Evolutionary conservation across 2,797 vertebrate genomes (phyloP).

Genomic region (Sebastes hubbsi): DNA sequence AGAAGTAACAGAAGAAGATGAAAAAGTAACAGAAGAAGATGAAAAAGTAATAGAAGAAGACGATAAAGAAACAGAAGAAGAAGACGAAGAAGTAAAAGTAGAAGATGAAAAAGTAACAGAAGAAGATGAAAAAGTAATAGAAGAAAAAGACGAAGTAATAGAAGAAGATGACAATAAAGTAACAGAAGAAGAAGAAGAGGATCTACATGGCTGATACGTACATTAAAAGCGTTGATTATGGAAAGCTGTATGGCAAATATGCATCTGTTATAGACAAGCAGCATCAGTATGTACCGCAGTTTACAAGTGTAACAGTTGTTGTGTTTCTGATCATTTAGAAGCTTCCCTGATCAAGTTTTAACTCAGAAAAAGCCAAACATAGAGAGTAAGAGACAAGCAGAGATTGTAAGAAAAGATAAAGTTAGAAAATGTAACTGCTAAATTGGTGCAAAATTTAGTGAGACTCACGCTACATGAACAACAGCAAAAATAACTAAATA

Average conservation of each 20-base stretch:
- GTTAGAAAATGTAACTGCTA: not conserved
- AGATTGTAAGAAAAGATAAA: not conserved
- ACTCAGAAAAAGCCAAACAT: not conserved
- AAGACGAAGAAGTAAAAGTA: too few species aligned
- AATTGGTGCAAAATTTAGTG: not conserved
- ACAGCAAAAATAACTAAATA: conserved; percentile 22
- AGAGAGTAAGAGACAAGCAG: not conserved
- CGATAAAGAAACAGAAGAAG: too few species aligned
- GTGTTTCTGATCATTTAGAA: not conserved
- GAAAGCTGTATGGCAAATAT: not conserved
- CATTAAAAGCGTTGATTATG: not conserved
- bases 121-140: too few species aligned
- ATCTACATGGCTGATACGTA: not conserved
- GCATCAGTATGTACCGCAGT: not conserved
- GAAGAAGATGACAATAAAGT: too few species aligned
- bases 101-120: too few species aligned
- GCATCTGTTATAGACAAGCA: not conserved
- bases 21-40: too few species aligned
- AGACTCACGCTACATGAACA: conserved; percentile 8
- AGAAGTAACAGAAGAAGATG: too few species aligned
- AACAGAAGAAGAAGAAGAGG: not conserved
- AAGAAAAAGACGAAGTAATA: too few species aligned
- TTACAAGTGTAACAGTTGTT: not conserved
- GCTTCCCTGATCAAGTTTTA: conserved; percentile 10
- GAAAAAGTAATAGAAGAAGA: too few species aligned